phyloP scores from a whole-genome alignment of 2,888 invertebrate genomes.

The Zygothrica quintamaculata region DNA sequence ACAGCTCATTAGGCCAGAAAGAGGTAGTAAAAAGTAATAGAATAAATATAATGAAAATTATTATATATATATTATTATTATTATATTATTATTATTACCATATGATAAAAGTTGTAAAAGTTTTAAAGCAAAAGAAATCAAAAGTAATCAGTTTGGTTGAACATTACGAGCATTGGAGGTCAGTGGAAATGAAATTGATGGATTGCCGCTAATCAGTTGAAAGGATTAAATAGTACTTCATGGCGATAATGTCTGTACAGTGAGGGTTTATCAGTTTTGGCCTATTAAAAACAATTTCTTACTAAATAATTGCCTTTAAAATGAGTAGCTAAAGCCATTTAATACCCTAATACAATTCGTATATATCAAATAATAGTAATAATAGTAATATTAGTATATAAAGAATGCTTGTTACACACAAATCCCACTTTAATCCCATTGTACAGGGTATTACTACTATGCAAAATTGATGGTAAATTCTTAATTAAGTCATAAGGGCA shows the following conservation, averaged over 20 bases:
- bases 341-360: slow-evolving; percentile 6
- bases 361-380: too few relatives aligned
- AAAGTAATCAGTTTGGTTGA: background rate
- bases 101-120: too few relatives aligned
- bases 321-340: background rate
- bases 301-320: slow-evolving; percentile 23
- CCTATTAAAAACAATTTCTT: slow-evolving; percentile 4
- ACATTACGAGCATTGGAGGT: slow-evolving; percentile 5
- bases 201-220: slow-evolving; percentile 39
- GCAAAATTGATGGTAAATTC: slow-evolving; percentile 25
- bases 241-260: slow-evolving; percentile 30
- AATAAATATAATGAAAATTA: background rate
- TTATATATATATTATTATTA: too few relatives aligned
- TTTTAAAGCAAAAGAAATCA: slow-evolving; percentile 1
- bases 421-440: too few relatives aligned
- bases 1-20: slow-evolving; percentile 45
- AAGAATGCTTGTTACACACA: too few relatives aligned
- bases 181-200: too few relatives aligned
- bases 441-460: slow-evolving; percentile 21
- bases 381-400: too few relatives aligned
- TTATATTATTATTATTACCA: too few relatives aligned
- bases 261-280: slow-evolving; percentile 34
- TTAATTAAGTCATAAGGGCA: slow-evolving; percentile 62
- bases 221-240: slow-evolving; percentile 28
- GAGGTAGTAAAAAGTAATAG: background rate